These are phyloP conservation scores for Margaritifera margaritifera DNA, from an alignment of 2,888 invertebrate genomes.

Conservation along the genomic window DNA sequence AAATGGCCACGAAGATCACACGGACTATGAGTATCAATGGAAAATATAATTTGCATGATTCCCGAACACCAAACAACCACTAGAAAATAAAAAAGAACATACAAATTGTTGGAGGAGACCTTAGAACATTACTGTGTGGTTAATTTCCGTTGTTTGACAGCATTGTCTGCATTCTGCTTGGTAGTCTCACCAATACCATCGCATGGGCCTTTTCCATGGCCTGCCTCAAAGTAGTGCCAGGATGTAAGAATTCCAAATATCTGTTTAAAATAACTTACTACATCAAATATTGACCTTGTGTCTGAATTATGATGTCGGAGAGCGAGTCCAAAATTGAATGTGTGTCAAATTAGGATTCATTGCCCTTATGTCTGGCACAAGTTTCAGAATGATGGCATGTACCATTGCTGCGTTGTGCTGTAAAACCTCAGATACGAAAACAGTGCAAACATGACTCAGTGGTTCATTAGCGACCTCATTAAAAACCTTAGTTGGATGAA, in stretches of 20 bases:
- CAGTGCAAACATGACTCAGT: no score
- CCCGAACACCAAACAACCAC: no score
- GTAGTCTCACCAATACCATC: constrained; percentile 5
- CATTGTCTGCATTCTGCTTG: constrained; percentile 8
- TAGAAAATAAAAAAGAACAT: no score
- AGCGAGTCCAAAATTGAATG: constrained; percentile 27
- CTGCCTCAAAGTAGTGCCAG: constrained; percentile 25
- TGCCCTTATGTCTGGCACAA: constrained; percentile 1
- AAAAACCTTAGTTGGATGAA: no score
- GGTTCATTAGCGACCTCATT: no score
- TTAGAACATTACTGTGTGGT: constrained; percentile 12
- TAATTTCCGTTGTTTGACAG: constrained; percentile 7
- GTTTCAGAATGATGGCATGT: constrained; percentile 14
- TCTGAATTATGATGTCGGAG: constrained; percentile 21
- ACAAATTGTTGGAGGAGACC: no score
- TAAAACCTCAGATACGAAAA: no score
- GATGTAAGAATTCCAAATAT: constrained; percentile 6
- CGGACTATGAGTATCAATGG: no score
- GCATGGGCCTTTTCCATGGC: constrained; percentile 17
- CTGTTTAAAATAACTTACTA: not conserved
- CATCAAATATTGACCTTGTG: constrained; percentile 14
- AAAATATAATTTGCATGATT: no score
- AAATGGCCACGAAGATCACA: no score
- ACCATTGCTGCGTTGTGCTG: constrained; percentile 28
- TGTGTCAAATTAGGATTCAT: constrained; percentile 6